phyloP scores from a whole-genome alignment of 2,797 vertebrate genomes.

The Hippoglossus hippoglossus region DNA sequence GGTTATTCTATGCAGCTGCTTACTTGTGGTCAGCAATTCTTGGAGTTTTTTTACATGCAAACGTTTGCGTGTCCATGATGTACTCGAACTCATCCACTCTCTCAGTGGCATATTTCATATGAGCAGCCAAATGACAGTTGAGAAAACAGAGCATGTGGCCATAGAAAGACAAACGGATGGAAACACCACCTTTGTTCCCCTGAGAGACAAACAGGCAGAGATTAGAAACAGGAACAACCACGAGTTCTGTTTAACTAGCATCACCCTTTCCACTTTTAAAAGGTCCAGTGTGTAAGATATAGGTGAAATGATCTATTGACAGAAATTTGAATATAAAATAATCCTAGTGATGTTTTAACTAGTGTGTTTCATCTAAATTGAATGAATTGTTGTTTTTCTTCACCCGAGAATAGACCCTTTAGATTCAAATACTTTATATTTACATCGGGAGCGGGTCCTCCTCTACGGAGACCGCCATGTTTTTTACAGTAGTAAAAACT shows the following conservation, averaged over 20 bases:
- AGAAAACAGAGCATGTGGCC: conserved; percentile 93
- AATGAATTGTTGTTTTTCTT: too few species aligned
- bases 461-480: too few species aligned
- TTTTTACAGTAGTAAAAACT: too few species aligned
- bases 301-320: too few species aligned
- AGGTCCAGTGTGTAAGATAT: too few species aligned
- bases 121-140: conserved; percentile 96
- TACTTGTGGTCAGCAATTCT: conserved; percentile 91
- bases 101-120: conserved; percentile 90
- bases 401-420: too few species aligned
- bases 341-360: too few species aligned
- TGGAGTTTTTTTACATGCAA: conserved; percentile 79
- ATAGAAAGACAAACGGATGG: conserved; percentile 89
- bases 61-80: conserved; percentile 90
- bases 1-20: conserved; percentile 51
- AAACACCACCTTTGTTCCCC: conserved; percentile 97
- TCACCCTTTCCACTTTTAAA: too few species aligned
- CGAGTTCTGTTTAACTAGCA: background rate
- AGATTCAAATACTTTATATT: too few species aligned
- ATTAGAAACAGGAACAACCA: background rate
- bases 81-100: conserved; percentile 92
- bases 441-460: too few species aligned
- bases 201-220: conserved; percentile 59
- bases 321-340: too few species aligned
- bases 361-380: too few species aligned